Evolutionary conservation across 2,888 invertebrate genomes (phyloP), one percentile per base, ranked within the genome.

Genomic region (Ophion obscuratus): DNA sequence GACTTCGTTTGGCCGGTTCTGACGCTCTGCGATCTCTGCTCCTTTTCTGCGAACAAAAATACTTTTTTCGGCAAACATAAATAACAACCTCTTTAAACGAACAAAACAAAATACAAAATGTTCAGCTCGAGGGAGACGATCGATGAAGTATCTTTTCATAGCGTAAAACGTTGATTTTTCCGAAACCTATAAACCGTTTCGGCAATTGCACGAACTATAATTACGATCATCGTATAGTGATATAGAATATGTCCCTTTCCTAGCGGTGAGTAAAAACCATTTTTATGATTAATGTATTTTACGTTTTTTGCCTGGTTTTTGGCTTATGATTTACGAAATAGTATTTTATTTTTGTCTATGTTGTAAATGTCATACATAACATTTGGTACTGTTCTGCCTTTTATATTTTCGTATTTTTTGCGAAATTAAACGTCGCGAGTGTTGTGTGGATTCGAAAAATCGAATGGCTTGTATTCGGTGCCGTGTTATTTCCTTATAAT

Each of bases 221-320:
- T 27, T 36, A 61, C 31, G 11, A 57, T 75, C 57, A 36, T 27
- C 20, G 36, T 24, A 27, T n/a, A 20, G 36, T 61, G 71, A 67
- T 47, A 40, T 47, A 17, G 53, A 86, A 83, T 70, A 85, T 83
- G 85, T 86, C 83, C 83, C 79, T 86, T 80, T 31, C 73, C 14
- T 83, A 86, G 83, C 83, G 77, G 85, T 86, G 73, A 86, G 85
- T 86, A 74, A 24, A 47, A 61, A 64, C 53, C 11, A 57, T 24
- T 36, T 20, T 47, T n/a, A 11, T 61, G 61, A 27, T 40, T 24
- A 14, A 17, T 6, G 11, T 20, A n/a, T 11, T 74, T 44, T 44
- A 14, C 10, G 31, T 40, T n/a, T 40, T 68, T 20, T 6, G 40
- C 44, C 6, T 2, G 2, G 36, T n/a, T n/a, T 14, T 11, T 17